phyloP scores from a whole-genome alignment of 2,888 invertebrate genomes.

The Teleiodes luculella region DNA sequence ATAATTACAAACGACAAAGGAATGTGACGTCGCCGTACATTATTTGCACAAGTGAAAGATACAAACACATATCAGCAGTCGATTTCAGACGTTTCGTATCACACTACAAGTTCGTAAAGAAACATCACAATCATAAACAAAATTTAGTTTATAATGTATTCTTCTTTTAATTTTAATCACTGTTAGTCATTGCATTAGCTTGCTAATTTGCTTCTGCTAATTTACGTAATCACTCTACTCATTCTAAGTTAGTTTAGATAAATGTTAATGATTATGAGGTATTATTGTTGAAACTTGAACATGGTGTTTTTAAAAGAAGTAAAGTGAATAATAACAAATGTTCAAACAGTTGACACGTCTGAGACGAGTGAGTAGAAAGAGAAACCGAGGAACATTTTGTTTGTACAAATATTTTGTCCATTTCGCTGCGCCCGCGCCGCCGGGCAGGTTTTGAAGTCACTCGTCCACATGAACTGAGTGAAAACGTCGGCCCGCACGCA shows the following conservation, averaged over 20 bases:
- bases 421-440: slow-evolving; percentile 47
- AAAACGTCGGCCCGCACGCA: slow-evolving; percentile 43
- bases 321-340: not conserved
- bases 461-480: slow-evolving; percentile 55
- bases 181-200: slow-evolving; percentile 7
- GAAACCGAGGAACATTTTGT: slow-evolving; percentile 58
- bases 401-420: slow-evolving; percentile 65
- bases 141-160: too few relatives aligned
- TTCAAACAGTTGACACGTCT: slow-evolving; percentile 13
- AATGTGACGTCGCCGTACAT: not conserved
- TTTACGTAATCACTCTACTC: not conserved
- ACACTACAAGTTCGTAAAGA: not conserved
- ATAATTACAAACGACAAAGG: not conserved
- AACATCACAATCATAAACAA: slow-evolving; percentile 9
- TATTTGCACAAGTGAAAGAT: slow-evolving; percentile 3
- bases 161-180: slow-evolving; percentile 8
- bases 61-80: not conserved
- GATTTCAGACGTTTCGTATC: not conserved
- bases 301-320: too few relatives aligned
- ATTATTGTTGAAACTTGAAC: not conserved
- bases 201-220: slow-evolving; percentile 14
- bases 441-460: slow-evolving; percentile 57
- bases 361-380: slow-evolving; percentile 37
- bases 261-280: not conserved
- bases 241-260: not conserved